These are phyloP conservation scores for Clytia hemisphaerica DNA, from an alignment of 30 jellyfish, hydroid and myxozoan species.

Conservation along the genomic window DNA sequence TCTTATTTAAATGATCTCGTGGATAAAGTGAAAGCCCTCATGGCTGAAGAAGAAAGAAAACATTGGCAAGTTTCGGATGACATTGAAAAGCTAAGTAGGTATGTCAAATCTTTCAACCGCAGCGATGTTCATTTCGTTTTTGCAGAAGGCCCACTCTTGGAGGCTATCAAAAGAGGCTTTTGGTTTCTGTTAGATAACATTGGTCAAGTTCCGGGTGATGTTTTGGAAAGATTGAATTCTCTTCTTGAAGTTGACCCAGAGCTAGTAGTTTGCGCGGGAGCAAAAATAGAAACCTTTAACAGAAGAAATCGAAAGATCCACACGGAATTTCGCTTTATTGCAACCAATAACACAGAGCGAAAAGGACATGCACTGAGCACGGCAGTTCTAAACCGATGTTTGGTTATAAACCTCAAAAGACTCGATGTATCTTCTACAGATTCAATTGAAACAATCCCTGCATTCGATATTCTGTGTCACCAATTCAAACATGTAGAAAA, in stretches of 20 bases:
- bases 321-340: not conserved
- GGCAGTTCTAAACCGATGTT: constrained; percentile 4
- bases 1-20: not conserved
- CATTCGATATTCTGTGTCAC: not conserved
- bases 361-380: not conserved
- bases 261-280: not conserved
- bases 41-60: not conserved
- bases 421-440: not conserved
- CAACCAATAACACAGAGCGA: not conserved
- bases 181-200: constrained; percentile 11
- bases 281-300: not conserved
- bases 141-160: constrained; percentile 13
- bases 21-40: not conserved
- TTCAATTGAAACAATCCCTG: not conserved
- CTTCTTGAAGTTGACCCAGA: constrained; percentile 19
- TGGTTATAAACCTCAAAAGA: constrained; percentile 4
- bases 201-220: constrained; percentile 23
- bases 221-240: constrained; percentile 4
- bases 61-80: too few species aligned
- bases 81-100: too few species aligned
- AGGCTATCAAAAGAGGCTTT: not conserved
- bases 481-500: not conserved
- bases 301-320: not conserved
- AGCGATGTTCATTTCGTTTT: constrained; percentile 1
- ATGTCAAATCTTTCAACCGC: too few species aligned